Evolutionary conservation across 2,888 invertebrate genomes (phyloP).

Genomic region (Lordiphosa fenestrarum): DNA sequence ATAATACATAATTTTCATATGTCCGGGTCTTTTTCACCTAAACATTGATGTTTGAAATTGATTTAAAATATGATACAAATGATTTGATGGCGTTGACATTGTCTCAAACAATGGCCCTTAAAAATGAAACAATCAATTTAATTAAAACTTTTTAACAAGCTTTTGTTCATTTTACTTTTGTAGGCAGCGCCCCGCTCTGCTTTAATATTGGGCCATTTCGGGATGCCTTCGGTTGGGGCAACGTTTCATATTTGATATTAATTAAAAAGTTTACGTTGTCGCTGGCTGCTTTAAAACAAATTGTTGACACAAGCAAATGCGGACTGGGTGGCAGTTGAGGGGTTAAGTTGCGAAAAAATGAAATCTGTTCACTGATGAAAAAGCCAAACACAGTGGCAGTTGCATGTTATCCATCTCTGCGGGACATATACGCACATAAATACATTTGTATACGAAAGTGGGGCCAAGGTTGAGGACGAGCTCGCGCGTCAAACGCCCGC

Average conservation of each 20-base stretch:
- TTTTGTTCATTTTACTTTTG: constrained; percentile 69
- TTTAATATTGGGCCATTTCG: constrained; percentile 35
- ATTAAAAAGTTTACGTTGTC: constrained; percentile 66
- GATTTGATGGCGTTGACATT: constrained; percentile 12
- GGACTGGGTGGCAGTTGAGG: constrained; percentile 24
- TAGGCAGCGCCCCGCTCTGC: constrained; percentile 18
- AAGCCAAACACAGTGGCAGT: constrained; percentile 46
- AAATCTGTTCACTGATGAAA: constrained; percentile 31
- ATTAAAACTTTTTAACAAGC: constrained; percentile 73
- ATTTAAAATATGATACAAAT: constrained; percentile 21
- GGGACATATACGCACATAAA: constrained; percentile 8
- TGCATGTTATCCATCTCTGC: constrained; percentile 53
- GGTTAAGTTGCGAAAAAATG: constrained; percentile 20
- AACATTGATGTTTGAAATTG: not conserved
- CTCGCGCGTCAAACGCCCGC: constrained; percentile 39
- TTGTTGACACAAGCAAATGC: constrained; percentile 36
- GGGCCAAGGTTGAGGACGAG: constrained; percentile 9
- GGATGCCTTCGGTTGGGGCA: constrained; percentile 37
- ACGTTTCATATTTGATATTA: constrained; percentile 73
- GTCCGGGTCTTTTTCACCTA: too few species aligned
- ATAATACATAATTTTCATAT: too few species aligned
- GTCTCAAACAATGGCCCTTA: constrained; percentile 7
- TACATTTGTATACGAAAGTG: constrained; percentile 4
- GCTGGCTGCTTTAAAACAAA: constrained; percentile 64
- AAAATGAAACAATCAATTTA: constrained; percentile 68